Evolutionary conservation across 2,797 vertebrate genomes (phyloP).

Genomic region (Neostethus bicornis): DNA sequence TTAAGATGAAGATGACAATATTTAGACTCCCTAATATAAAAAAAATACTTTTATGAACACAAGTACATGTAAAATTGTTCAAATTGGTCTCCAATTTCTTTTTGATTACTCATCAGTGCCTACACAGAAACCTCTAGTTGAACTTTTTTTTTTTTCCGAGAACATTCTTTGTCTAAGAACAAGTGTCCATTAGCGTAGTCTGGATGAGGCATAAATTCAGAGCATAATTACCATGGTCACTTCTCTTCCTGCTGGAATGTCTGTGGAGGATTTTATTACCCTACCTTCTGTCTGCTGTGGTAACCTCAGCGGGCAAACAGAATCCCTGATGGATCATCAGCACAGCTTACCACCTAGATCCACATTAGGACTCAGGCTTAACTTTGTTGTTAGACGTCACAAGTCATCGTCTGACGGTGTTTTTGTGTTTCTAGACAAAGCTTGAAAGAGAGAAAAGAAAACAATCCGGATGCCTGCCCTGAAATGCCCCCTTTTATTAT

Average conservation of each 20-base stretch:
- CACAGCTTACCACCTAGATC: conserved; percentile 56
- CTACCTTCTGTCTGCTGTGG: conserved; percentile 53
- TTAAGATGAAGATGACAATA: too few species aligned
- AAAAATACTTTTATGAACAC: too few species aligned
- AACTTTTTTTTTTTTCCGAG: conserved; percentile 33
- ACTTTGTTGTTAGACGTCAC: conserved; percentile 68
- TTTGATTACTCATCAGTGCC: too few species aligned
- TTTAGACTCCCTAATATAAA: too few species aligned
- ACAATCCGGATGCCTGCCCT: conserved; percentile 64
- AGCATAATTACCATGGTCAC: conserved; percentile 68
- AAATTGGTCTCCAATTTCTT: too few species aligned
- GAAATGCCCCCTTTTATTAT: conserved; percentile 63
- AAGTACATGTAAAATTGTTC: too few species aligned
- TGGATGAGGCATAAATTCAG: conserved; percentile 42
- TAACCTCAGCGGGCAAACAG: conserved; percentile 56
- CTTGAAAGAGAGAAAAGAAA: conserved; percentile 65
- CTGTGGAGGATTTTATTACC: conserved; percentile 68
- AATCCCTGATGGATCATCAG: conserved; percentile 60
- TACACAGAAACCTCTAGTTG: conserved; percentile 6
- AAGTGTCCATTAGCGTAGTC: conserved; percentile 16
- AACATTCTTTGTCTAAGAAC: too few species aligned
- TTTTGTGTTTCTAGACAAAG: conserved; percentile 75
- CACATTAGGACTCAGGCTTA: conserved; percentile 71
- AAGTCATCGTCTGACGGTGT: conserved; percentile 61
- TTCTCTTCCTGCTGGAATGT: conserved; percentile 58